These are phyloP conservation scores for Holotrichia oblita DNA, from an alignment of 1,140 invertebrate genomes.

Conservation along the genomic window DNA sequence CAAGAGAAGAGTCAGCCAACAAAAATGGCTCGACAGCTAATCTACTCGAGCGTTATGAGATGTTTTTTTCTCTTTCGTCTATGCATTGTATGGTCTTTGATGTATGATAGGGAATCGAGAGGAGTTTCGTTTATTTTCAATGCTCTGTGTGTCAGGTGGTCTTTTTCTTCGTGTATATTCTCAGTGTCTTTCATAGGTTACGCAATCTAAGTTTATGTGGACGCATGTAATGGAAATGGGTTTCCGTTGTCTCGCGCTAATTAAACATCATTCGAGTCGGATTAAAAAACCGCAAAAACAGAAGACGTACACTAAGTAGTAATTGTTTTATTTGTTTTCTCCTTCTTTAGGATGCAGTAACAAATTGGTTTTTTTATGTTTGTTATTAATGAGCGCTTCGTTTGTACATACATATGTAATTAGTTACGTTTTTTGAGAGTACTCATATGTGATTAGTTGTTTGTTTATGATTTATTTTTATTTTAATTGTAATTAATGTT, in stretches of 20 bases:
- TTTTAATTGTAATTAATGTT: no score
- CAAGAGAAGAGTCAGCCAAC: not conserved
- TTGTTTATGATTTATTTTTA: no score
- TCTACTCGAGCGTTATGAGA: constrained; percentile 34
- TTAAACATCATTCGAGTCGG: not conserved
- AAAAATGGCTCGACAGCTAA: constrained; percentile 37
- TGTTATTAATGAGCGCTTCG: not conserved
- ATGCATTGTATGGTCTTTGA: constrained; percentile 10
- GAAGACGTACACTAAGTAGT: not conserved
- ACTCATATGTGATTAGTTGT: not conserved
- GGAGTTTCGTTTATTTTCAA: constrained; percentile 5
- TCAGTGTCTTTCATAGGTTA: not conserved
- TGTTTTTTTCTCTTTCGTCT: constrained; percentile 15
- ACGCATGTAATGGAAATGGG: not conserved
- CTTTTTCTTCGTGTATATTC: not conserved
- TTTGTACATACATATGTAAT: not conserved
- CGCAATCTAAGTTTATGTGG: not conserved
- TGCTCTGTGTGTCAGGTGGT: constrained; percentile 25
- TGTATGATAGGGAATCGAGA: constrained; percentile 22
- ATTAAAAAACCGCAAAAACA: not conserved
- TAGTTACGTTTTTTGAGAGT: not conserved
- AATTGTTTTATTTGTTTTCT: not conserved
- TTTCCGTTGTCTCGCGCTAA: not conserved
- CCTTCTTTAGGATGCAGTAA: not conserved
- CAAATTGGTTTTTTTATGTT: not conserved